phyloP scores from a whole-genome alignment of 2,797 vertebrate genomes.

The Chrysolophus pictus region DNA sequence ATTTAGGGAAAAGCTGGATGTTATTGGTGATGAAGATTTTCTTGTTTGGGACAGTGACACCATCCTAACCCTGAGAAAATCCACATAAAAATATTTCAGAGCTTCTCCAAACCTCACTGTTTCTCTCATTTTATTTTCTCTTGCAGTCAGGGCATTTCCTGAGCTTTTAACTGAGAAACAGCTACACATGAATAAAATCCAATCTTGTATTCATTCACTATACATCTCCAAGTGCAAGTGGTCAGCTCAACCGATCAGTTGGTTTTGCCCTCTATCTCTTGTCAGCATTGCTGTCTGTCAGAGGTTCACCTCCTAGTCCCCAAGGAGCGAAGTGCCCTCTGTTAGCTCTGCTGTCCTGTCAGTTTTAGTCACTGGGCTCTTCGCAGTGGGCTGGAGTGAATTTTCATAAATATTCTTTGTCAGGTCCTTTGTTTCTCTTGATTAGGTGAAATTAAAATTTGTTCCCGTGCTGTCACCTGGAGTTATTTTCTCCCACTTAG shows the following conservation, averaged over 20 bases:
- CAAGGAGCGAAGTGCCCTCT: neutral
- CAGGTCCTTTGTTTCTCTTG: neutral
- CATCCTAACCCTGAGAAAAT: neutral
- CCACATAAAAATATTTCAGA: neutral
- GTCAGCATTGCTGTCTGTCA: constrained; percentile 15
- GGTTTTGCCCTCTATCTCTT: neutral
- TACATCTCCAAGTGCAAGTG: neutral
- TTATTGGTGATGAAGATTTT: neutral
- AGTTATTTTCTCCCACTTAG: neutral
- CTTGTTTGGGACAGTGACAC: neutral
- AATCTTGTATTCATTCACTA: neutral
- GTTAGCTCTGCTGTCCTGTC: constrained; percentile 30
- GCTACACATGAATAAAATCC: neutral
- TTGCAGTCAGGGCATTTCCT: neutral
- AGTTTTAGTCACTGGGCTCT: neutral
- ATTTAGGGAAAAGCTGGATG: neutral
- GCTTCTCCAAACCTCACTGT: neutral
- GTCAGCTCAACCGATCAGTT: neutral
- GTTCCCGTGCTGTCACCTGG: neutral
- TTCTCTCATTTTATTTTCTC: neutral
- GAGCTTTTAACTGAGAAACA: neutral
- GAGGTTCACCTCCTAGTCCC: constrained; percentile 8
- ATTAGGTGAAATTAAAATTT: constrained; percentile 8
- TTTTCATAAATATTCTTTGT: constrained; percentile 3
- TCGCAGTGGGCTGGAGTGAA: neutral